Evolutionary conservation across 2,888 invertebrate genomes (phyloP), one percentile per base, ranked within the genome.

Genomic region (Choreutis nemorana): DNA sequence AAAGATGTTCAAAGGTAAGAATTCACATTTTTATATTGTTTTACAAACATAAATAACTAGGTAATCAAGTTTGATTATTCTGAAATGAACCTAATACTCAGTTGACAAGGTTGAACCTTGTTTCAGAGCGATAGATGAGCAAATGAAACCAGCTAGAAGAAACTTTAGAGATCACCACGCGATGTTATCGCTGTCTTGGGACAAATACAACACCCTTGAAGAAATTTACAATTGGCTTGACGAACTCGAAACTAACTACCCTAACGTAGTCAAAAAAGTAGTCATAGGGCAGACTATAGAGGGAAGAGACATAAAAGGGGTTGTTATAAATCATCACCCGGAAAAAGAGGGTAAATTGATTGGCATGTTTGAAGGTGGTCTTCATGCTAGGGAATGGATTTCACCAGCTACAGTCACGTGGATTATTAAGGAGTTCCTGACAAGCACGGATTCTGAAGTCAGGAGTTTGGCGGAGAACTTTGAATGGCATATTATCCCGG

Each of bases 301-400:
- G 59, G 79, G 81, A 0, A 80, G 86, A 38, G 60, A 75, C 2
- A 85, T 88, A 25, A 75, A 78, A 40, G 87, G 86, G 18, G 75
- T 73, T 2, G 46, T 53, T 10, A 58, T 77, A 1, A 62, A 78
- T 33, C 81, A 73, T 41, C 56, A 70, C 2, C 48, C 56, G 1
- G 54, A 55, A 11, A 79, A 57, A 39, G 58, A 49, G 23, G 53
- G 80, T 24, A 77, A 80, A 30, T 31, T 47, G 0, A 52, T 63
- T 29, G 83, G 79, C 10, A 71, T 87, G 25, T 71, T 86, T 26
- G 86, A 86, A 56, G 82, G 78, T 10, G 77, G 80, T 3, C 83
- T 88, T 31, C 88, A 89, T 52, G 87, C 88, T 1, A 81, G 91
- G 24, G 91, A 92, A 63, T 92, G 87, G 87, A 86, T 87, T 12